A percentile compares a stretch with the other conserved stretches of the same genome.
Evolutionary conservation across 2,888 invertebrate genomes (phyloP).

Genomic region (Homarus gammarus): DNA sequence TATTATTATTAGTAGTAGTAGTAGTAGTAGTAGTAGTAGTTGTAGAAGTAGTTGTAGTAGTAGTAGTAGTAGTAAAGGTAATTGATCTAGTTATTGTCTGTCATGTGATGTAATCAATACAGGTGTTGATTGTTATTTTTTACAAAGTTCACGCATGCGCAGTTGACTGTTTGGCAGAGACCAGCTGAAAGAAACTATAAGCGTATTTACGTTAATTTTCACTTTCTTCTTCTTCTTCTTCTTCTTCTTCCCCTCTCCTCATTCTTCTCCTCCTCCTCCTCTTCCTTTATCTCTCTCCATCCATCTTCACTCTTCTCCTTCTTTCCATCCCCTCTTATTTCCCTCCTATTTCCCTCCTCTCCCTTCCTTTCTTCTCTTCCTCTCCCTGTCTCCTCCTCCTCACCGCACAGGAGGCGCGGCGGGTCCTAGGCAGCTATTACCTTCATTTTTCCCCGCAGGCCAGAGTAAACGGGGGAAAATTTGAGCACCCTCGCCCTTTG

Average conservation of each 20-base stretch:
- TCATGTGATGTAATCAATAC: no score
- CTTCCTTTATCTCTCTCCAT: neutral
- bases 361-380: neutral
- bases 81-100: no score
- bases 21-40: no score
- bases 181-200: no score
- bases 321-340: neutral
- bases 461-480: constrained; percentile 33
- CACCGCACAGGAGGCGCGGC: constrained; percentile 18
- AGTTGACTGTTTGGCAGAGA: no score
- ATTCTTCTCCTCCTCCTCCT: neutral
- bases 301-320: neutral
- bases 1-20: no score
- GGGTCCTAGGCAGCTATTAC: constrained; percentile 32
- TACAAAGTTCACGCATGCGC: no score
- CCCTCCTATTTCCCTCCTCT: neutral
- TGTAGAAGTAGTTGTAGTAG: no score
- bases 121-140: no score
- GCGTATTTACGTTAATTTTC: neutral
- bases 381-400: neutral
- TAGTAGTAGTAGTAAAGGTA: no score
- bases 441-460: constrained; percentile 49
- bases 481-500: constrained; percentile 41
- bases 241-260: neutral
- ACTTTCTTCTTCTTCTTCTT: neutral